Conservation (phyloP, 2,888 invertebrate genomes). For the Anoplius nigerrimus region DNA sequence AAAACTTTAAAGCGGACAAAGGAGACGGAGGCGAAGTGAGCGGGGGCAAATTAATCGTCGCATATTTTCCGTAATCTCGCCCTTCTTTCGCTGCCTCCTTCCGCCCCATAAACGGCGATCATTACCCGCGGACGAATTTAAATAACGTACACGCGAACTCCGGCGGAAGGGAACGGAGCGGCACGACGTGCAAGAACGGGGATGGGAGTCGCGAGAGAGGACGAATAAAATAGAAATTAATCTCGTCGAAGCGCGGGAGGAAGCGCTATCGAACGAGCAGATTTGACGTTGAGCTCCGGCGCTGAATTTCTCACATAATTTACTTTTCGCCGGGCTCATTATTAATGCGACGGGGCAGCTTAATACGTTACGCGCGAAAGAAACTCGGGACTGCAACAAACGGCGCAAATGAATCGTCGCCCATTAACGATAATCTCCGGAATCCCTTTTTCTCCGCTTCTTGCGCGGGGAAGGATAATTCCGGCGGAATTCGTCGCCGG, state of each 20-base stretch:
- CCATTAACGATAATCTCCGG: slow-evolving; percentile 21
- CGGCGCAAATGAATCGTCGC: slow-evolving; percentile 28
- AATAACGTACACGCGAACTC: neutral
- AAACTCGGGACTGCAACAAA: neutral
- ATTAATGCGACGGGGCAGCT: too few species aligned
- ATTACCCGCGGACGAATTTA: neutral
- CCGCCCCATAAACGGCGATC: neutral
- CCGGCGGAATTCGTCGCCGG: slow-evolving; percentile 8
- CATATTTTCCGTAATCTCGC: slow-evolving; percentile 6
- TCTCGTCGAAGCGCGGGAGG: too few species aligned
- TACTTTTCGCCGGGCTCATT: too few species aligned
- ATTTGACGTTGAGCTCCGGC: too few species aligned
- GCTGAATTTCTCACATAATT: too few species aligned
- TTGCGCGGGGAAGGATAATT: neutral
- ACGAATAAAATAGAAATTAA: too few species aligned
- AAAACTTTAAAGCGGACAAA: neutral
- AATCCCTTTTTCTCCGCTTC: too few species aligned
- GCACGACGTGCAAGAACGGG: neutral
- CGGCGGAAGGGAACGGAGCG: neutral
- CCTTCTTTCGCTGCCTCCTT: neutral
- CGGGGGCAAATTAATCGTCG: neutral
- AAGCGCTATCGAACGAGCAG: too few species aligned
- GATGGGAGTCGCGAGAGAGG: too few species aligned
- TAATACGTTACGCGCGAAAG: too few species aligned
- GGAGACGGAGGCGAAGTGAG: slow-evolving; percentile 1